A percentile compares a stretch with the other conserved stretches of the same genome.
Conservation (phyloP, 2,113 vertebrate genomes). For the Syrmaticus mikado region DNA sequence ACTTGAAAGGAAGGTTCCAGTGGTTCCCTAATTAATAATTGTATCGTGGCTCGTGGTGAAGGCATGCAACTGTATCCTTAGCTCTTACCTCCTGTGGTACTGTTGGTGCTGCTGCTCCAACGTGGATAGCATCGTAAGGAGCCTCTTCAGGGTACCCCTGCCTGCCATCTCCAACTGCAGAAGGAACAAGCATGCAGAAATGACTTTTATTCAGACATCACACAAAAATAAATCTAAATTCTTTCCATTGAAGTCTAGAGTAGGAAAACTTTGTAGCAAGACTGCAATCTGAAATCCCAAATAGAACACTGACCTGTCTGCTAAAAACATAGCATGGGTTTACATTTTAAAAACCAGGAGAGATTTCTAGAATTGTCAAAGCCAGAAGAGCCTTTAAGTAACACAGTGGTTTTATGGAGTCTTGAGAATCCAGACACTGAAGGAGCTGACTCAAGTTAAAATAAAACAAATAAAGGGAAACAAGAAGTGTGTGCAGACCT, state of each 20-base stretch:
- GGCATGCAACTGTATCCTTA: neutral
- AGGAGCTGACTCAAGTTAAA: neutral
- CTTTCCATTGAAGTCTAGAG: neutral
- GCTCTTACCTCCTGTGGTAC: constrained; percentile 85
- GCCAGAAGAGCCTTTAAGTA: neutral
- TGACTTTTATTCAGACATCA: neutral
- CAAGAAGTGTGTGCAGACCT: neutral
- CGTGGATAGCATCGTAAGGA: constrained; percentile 91
- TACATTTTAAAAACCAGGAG: neutral
- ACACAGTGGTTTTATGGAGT: neutral
- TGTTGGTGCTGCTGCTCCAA: constrained; percentile 86
- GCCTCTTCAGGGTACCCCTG: constrained; percentile 85
- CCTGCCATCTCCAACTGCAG: constrained; percentile 87
- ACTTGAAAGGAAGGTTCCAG: neutral
- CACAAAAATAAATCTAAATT: neutral
- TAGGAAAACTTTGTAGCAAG: neutral
- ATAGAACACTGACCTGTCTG: neutral
- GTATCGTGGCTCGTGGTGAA: neutral
- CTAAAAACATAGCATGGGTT: neutral
- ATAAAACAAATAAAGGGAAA: neutral
- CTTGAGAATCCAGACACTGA: neutral
- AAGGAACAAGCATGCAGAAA: neutral
- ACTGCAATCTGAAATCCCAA: neutral
- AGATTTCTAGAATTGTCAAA: neutral
- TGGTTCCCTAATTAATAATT: neutral